Evolutionary conservation across 2,888 invertebrate species (phyloP).

Genomic region (Crocallis elinguaria): DNA sequence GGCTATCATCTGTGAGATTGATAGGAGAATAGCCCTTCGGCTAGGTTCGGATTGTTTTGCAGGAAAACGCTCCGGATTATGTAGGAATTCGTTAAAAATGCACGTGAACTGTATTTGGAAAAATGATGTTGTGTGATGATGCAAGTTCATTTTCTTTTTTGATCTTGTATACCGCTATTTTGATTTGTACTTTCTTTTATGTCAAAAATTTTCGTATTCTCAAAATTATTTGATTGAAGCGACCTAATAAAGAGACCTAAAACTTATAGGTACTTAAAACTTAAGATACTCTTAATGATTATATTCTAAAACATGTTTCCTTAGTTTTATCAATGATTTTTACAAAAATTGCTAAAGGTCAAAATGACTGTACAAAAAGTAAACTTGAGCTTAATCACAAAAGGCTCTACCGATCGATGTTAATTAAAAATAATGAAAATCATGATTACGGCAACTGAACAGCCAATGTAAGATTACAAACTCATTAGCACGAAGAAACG

Average conservation of each 20-base stretch:
- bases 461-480: conserved; percentile 56
- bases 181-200: too few species aligned
- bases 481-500: conserved; percentile 66
- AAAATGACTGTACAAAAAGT: neutral
- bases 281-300: too few species aligned
- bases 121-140: neutral
- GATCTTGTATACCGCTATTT: neutral
- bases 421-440: conserved; percentile 56
- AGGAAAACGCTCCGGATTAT: conserved; percentile 61
- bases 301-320: neutral
- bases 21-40: conserved; percentile 82
- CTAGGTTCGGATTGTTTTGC: conserved; percentile 67
- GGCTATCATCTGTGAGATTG: conserved; percentile 83
- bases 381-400: neutral
- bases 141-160: neutral
- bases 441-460: conserved; percentile 50
- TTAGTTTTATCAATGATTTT: neutral
- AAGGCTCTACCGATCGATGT: conserved; percentile 32
- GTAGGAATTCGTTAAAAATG: conserved; percentile 67
- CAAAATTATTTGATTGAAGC: too few species aligned
- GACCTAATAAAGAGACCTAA: too few species aligned
- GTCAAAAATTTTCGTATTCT: too few species aligned
- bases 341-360: too few species aligned
- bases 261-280: too few species aligned
- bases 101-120: conserved; percentile 43